Percentiles rank a stretch among this genome's conserved stretches.
Conservation (phyloP, 2,888 invertebrate genomes). For the Morpho achilles region DNA sequence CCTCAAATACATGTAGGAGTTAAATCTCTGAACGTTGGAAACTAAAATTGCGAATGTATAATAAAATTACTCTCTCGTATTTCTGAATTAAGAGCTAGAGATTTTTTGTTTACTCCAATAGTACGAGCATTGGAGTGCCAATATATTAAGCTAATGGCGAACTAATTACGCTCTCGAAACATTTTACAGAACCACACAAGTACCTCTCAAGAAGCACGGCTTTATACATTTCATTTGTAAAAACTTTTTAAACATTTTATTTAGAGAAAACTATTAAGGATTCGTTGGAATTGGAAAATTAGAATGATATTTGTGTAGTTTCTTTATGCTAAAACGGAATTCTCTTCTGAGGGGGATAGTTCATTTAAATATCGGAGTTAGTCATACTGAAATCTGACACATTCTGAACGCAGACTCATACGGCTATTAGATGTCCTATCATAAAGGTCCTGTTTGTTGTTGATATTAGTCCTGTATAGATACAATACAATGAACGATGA, state of each 20-base stretch:
- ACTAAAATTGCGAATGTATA: constrained; percentile 41
- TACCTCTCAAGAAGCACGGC: constrained; percentile 52
- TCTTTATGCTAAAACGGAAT: no score
- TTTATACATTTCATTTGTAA: constrained; percentile 34
- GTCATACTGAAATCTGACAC: no score
- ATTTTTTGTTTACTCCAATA: constrained; percentile 48
- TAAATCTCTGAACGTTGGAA: constrained; percentile 32
- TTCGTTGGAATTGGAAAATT: not conserved
- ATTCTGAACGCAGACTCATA: no score
- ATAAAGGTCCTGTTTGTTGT: no score
- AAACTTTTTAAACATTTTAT: constrained; percentile 25
- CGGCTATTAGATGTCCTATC: no score
- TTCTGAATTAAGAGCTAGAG: constrained; percentile 40
- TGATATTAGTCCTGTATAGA: no score
- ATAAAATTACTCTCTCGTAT: constrained; percentile 36
- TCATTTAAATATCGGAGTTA: no score
- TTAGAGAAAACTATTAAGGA: constrained; percentile 18
- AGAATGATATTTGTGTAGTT: no score
- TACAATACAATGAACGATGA: no score
- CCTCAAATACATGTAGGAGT: constrained; percentile 14
- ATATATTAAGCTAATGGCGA: constrained; percentile 68
- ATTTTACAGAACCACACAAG: constrained; percentile 59
- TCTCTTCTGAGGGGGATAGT: no score
- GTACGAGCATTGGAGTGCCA: constrained; percentile 46
- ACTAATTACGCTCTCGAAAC: constrained; percentile 64